A percentile compares a stretch with the other conserved stretches of the same genome.
Evolutionary conservation across 2,113 vertebrate genomes (phyloP).

Genomic region (Sminthopsis crassicaudata): DNA sequence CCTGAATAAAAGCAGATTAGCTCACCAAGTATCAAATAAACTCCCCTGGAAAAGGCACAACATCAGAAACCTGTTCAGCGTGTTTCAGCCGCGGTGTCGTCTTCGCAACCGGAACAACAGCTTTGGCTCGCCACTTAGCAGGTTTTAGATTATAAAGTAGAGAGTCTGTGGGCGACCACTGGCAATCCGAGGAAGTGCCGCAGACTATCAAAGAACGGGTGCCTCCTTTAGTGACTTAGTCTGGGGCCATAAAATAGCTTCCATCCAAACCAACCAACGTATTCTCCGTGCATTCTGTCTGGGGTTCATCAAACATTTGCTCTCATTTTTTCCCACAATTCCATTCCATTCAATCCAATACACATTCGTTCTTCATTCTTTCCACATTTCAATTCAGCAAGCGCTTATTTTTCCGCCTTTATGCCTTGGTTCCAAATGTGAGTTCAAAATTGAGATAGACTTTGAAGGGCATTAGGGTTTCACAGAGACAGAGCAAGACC

Average conservation of each 20-base stretch:
- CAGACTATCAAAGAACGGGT: slow-evolving; percentile 12
- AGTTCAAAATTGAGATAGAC: not conserved
- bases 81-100: slow-evolving; percentile 25
- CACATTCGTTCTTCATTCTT: too few species aligned
- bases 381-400: not conserved
- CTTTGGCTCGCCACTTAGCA: slow-evolving; percentile 37
- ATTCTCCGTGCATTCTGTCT: not conserved
- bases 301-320: not conserved
- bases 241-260: not conserved
- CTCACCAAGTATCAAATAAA: slow-evolving; percentile 56
- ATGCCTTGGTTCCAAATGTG: not conserved
- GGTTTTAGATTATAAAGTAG: not conserved
- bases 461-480: not conserved
- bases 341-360: too few species aligned
- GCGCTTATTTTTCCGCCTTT: not conserved
- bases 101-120: slow-evolving; percentile 29
- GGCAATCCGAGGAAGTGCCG: slow-evolving; percentile 1
- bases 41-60: slow-evolving; percentile 17
- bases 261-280: not conserved
- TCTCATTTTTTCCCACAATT: too few species aligned
- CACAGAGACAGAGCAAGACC: not conserved
- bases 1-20: slow-evolving; percentile 32
- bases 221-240: not conserved
- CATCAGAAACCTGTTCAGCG: slow-evolving; percentile 65
- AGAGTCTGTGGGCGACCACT: slow-evolving; percentile 3